Evolutionary conservation across 1,140 invertebrate genomes (phyloP).

Genomic region (Daktulosphaira vitifoliae): DNA sequence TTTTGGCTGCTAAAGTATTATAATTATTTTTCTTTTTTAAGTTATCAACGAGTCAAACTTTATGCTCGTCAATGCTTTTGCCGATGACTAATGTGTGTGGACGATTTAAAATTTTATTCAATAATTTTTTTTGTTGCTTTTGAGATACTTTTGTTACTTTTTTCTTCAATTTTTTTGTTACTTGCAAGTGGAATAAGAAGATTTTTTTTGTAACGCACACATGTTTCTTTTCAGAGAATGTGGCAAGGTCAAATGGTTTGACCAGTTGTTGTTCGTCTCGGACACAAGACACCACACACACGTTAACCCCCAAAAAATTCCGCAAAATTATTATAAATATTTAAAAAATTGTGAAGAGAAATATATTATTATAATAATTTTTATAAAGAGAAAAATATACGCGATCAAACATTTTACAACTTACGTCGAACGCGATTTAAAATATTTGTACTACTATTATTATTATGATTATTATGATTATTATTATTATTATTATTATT

Average conservation of each 20-base stretch:
- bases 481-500: not conserved
- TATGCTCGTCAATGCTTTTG: slow-evolving; percentile 19
- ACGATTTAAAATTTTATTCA: slow-evolving; percentile 40
- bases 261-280: slow-evolving; percentile 28
- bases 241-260: slow-evolving; percentile 35
- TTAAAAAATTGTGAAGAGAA: not conserved
- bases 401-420: too few species aligned
- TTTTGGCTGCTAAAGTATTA: too few species aligned
- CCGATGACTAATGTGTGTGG: slow-evolving; percentile 18
- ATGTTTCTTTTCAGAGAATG: slow-evolving; percentile 34
- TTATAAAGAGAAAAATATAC: not conserved
- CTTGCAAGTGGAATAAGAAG: not conserved
- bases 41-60: too few species aligned
- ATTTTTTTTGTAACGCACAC: slow-evolving; percentile 21
- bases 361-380: slow-evolving; percentile 8
- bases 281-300: slow-evolving; percentile 32
- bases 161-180: slow-evolving; percentile 41
- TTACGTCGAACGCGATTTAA: not conserved
- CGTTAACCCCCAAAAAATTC: slow-evolving; percentile 20
- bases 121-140: slow-evolving; percentile 40
- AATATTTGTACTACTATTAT: not conserved
- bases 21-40: too few species aligned
- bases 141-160: not conserved
- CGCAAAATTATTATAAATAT: slow-evolving; percentile 20
- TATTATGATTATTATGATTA: not conserved